Evolutionary conservation across 1,140 invertebrate genomes (phyloP).

Genomic region (Drosophila melanogaster): Release_6_plus_ISO1_MT NT_037436.4:1092501-1093000

Average conservation of each 20-base stretch:
- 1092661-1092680: conserved; percentile 26
- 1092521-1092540: conserved; percentile 14
- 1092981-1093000: conserved; percentile 25
- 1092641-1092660: conserved; percentile 2
- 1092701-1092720: not conserved
- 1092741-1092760: too few species aligned
- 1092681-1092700: conserved; percentile 8
- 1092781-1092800: too few species aligned
- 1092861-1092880: conserved; percentile 26
- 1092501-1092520: not conserved
- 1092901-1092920: conserved; percentile 7
- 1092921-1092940: conserved; percentile 18
- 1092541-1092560: conserved; percentile 14
- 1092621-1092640: conserved; percentile 1
- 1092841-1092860: not conserved
- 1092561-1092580: not conserved
- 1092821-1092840: not conserved
- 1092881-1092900: not conserved
- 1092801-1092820: too few species aligned
- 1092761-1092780: too few species aligned
- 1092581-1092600: not conserved
- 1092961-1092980: conserved; percentile 64
- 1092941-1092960: conserved; percentile 72
- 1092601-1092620: conserved; percentile 15
- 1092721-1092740: not conserved